Base-by-base conservation (phyloP, 1,140 invertebrate genomes). In the Thalassaphorura encarpata region DNA sequence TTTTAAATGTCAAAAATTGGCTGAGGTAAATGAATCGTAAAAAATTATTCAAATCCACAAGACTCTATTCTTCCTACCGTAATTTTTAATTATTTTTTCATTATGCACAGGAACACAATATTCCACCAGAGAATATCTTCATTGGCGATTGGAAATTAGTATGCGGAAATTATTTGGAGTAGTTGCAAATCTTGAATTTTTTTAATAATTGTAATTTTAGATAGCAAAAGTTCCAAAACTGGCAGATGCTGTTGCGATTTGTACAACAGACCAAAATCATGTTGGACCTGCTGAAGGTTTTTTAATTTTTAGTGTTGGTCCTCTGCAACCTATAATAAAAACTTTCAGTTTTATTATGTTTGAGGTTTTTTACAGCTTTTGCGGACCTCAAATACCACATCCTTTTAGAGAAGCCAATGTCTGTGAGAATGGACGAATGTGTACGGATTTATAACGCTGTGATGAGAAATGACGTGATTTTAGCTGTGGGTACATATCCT, bases 361-460 rank as follows among this genome's bases (percentile, higher is more conserved):
- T n/a, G 3, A 42, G 23, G 24, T 16, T 36, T 29, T n/a, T n/a
- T n/a, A n/a, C n/a, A 45, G 69, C 71, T 18, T 70, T 75, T 66
- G 72, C 74, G 1, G 69, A 70, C 52, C 67, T 70, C 53, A 74
- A 74, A 42, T 77, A 76, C 56, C 65, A 76, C 52, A 73, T 77
- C 49, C 58, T 76, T 4, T 60, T 77, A 51, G 75, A 77, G 63
- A 77, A 77, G 63, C 75, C 75, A 18, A 76, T 77, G 73, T 67
- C 70, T 3, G 11, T 36, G n/a, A 71, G 67, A 15, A 66, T 68
- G 33, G 67, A 69, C 50, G 74, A 76, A 45, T 76, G 75, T 58
- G 55, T 61, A 23, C 66, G 71, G 31, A 76, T 77, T 49, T 68
- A 70, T 4, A 40, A 64, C 23, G 67, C 67, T 5, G 72, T 70